Percentiles rank a stretch among this genome's conserved stretches.
These are phyloP conservation scores for Knipowitschia caucasica DNA, from an alignment of 2,797 vertebrate species.

Conservation along the genomic window DNA sequence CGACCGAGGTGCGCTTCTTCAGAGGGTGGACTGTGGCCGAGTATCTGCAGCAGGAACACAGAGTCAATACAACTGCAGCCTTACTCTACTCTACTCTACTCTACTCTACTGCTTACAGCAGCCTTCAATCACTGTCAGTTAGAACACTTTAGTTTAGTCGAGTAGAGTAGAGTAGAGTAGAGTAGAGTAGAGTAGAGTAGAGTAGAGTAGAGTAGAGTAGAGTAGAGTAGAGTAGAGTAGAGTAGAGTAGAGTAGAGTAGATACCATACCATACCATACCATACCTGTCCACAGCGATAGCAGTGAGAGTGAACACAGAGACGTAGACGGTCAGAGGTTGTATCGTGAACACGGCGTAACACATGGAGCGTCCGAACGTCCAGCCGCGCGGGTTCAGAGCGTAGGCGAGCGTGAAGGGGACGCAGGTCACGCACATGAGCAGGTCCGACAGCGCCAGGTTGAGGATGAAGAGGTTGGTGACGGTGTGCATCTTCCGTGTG, in stretches of 20 bases:
- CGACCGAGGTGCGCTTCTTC: conserved; percentile 82
- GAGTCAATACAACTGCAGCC: background rate
- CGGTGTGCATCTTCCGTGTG: conserved; percentile 88
- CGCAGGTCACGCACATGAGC: conserved; percentile 87
- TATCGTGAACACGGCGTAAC: conserved; percentile 87
- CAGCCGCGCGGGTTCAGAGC: conserved; percentile 86
- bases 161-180: too few relatives aligned
- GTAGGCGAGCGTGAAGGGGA: conserved; percentile 86
- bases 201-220: too few relatives aligned
- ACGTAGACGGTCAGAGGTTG: conserved; percentile 88
- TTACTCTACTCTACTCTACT: too few relatives aligned
- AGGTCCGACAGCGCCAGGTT: conserved; percentile 90
- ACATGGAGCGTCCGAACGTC: conserved; percentile 86
- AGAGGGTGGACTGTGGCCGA: conserved; percentile 85
- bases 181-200: too few relatives aligned
- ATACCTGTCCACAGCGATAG: conserved; percentile 87
- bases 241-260: too few relatives aligned
- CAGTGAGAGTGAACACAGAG: conserved; percentile 87
- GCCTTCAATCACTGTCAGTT: too few relatives aligned
- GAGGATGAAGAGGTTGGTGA: conserved; percentile 89
- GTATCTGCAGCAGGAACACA: conserved; percentile 73
- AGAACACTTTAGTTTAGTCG: too few relatives aligned
- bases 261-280: too few relatives aligned
- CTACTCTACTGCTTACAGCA: too few relatives aligned
- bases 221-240: too few relatives aligned